A percentile compares a stretch with the other conserved stretches of the same genome.
These are phyloP conservation scores for Ceuthmochares aereus DNA, from an alignment of 2,113 vertebrate species.

Conservation along the genomic window DNA sequence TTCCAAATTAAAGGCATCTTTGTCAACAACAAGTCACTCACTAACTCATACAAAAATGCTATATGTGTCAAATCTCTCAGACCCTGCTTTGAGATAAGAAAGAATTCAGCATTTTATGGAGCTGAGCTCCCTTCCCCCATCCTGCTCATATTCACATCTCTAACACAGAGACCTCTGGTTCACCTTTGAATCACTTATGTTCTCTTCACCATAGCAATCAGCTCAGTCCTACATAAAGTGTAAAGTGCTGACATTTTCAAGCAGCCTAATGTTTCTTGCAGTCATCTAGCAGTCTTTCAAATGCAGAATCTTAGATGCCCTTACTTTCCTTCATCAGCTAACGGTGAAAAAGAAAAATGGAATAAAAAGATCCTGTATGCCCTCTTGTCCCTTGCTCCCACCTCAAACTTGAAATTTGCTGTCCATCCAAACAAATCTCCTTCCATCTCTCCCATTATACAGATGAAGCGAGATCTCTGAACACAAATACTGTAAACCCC, in stretches of 20 bases:
- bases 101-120: background rate
- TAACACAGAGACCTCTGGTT: conserved; percentile 48
- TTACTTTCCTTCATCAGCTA: conserved; percentile 64
- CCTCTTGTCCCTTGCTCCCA: background rate
- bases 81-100: background rate
- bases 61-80: background rate
- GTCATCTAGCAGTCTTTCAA: conserved; percentile 69
- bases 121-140: conserved; percentile 22
- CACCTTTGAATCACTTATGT: conserved; percentile 71
- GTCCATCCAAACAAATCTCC: background rate
- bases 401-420: background rate
- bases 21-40: background rate
- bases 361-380: conserved; percentile 14
- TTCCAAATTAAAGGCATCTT: background rate
- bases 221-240: conserved; percentile 66
- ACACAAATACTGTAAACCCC: conserved; percentile 59
- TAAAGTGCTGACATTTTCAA: conserved; percentile 71
- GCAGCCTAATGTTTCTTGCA: conserved; percentile 65
- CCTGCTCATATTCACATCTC: conserved; percentile 4
- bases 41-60: background rate
- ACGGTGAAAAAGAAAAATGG: conserved; percentile 10
- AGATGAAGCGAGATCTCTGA: conserved; percentile 15
- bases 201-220: conserved; percentile 65
- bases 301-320: conserved; percentile 61
- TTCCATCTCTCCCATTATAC: background rate